Evolutionary conservation across 1,140 invertebrate genomes (phyloP).

Genomic region (Rhyzopertha dominica): DNA sequence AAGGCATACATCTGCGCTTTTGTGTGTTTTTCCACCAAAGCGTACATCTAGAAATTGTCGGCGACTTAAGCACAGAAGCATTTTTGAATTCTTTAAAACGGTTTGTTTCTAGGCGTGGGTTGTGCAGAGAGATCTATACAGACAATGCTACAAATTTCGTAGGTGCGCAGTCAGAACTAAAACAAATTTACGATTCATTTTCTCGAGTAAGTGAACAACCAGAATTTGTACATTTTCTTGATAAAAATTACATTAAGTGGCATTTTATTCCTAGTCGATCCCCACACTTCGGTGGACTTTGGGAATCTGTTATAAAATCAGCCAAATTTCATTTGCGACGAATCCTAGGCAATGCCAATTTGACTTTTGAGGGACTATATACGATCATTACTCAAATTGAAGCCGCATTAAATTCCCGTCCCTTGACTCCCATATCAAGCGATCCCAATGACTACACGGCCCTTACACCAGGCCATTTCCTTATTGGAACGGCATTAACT

Average conservation of each 20-base stretch:
- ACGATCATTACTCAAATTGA: constrained; percentile 27
- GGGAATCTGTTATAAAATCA: constrained; percentile 23
- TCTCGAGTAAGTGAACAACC: constrained; percentile 19
- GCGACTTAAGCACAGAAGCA: constrained; percentile 16
- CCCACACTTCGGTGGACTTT: constrained; percentile 28
- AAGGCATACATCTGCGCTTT: constrained; percentile 43
- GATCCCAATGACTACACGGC: constrained; percentile 27
- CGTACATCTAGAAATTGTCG: constrained; percentile 34
- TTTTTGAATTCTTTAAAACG: constrained; percentile 39
- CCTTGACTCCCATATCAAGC: constrained; percentile 30
- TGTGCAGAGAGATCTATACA: constrained; percentile 22
- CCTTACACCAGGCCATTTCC: constrained; percentile 41
- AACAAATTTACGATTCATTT: background rate
- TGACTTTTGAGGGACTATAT: constrained; percentile 33
- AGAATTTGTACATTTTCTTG: background rate
- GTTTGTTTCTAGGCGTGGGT: constrained; percentile 39
- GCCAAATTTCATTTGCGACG: constrained; percentile 32
- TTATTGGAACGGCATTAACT: constrained; percentile 35
- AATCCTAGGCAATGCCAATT: constrained; percentile 23
- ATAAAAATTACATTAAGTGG: constrained; percentile 31
- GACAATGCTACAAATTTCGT: constrained; percentile 36
- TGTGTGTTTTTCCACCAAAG: constrained; percentile 34
- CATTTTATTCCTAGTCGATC: constrained; percentile 21
- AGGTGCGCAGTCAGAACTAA: constrained; percentile 13
- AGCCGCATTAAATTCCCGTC: constrained; percentile 34